phyloP scores from a whole-genome alignment of 2,888 invertebrate species.

The Tenthredo amoena region DNA sequence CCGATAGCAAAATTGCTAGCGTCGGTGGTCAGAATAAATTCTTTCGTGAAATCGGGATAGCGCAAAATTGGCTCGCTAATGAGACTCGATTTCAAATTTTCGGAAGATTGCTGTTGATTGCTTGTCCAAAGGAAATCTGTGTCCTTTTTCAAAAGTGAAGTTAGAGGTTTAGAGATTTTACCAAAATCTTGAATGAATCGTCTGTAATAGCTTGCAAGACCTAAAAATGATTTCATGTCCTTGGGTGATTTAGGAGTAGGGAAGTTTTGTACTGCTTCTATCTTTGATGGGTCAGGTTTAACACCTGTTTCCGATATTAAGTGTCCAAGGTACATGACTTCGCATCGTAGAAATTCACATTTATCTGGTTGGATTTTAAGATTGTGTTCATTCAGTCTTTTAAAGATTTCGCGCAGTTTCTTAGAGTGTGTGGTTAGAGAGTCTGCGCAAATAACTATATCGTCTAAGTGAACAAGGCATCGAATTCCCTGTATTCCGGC shows the following conservation, averaged over 20 bases:
- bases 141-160: constrained; percentile 60
- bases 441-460: constrained; percentile 68
- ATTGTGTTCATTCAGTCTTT: constrained; percentile 59
- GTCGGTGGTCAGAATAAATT: constrained; percentile 70
- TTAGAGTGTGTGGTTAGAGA: constrained; percentile 62
- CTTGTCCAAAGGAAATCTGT: constrained; percentile 60
- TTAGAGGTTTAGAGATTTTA: constrained; percentile 64
- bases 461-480: constrained; percentile 68
- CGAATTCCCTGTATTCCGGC: constrained; percentile 62
- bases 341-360: constrained; percentile 65
- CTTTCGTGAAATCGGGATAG: constrained; percentile 67
- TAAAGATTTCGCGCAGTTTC: constrained; percentile 61
- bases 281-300: constrained; percentile 61
- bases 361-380: constrained; percentile 67
- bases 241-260: constrained; percentile 58
- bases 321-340: constrained; percentile 65
- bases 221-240: constrained; percentile 66
- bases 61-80: constrained; percentile 54
- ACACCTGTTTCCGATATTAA: constrained; percentile 64
- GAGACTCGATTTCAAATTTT: constrained; percentile 34
- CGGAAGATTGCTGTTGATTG: constrained; percentile 56
- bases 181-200: constrained; percentile 67
- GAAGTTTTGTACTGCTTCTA: constrained; percentile 59
- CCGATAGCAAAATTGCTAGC: constrained; percentile 68
- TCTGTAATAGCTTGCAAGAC: constrained; percentile 69